These are phyloP conservation scores for Hormaphis cornu DNA, from an alignment of 1,140 invertebrate genomes.

Conservation along the genomic window DNA sequence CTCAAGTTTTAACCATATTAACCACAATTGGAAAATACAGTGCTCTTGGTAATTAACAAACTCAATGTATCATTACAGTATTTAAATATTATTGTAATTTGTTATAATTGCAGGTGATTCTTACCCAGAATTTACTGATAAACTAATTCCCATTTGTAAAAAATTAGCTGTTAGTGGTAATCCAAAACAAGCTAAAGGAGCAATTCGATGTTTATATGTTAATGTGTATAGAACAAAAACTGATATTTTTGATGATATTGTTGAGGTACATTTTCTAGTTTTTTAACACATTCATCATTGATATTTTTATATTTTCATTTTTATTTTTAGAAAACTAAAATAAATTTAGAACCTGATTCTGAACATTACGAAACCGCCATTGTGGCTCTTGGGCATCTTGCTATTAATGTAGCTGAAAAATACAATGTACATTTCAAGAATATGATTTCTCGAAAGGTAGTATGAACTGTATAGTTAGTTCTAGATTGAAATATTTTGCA, in stretches of 20 bases:
- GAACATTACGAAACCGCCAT: constrained; percentile 85
- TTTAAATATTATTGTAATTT: constrained; percentile 35
- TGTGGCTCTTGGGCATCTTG: constrained; percentile 87
- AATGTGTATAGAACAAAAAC: constrained; percentile 73
- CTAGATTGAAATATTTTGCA: background rate
- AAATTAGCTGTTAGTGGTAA: constrained; percentile 78
- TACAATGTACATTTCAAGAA: constrained; percentile 85
- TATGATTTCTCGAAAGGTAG: constrained; percentile 81
- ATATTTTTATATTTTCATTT: constrained; percentile 16
- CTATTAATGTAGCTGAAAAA: constrained; percentile 78
- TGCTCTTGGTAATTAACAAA: constrained; percentile 53
- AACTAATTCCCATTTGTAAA: constrained; percentile 73
- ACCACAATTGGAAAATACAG: constrained; percentile 81
- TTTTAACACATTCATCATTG: background rate
- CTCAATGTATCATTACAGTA: background rate
- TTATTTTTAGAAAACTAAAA: constrained; percentile 51
- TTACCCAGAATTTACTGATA: constrained; percentile 58
- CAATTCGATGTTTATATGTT: constrained; percentile 80
- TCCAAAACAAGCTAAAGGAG: constrained; percentile 92
- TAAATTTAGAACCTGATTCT: constrained; percentile 65
- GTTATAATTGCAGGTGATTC: constrained; percentile 51
- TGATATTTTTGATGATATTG: constrained; percentile 72
- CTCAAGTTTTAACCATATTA: constrained; percentile 68
- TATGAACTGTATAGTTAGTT: constrained; percentile 24
- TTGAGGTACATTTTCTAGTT: constrained; percentile 52